These are phyloP conservation scores for Belgica antarctica DNA, from an alignment of 2,888 invertebrate species.

Conservation along the genomic window DNA sequence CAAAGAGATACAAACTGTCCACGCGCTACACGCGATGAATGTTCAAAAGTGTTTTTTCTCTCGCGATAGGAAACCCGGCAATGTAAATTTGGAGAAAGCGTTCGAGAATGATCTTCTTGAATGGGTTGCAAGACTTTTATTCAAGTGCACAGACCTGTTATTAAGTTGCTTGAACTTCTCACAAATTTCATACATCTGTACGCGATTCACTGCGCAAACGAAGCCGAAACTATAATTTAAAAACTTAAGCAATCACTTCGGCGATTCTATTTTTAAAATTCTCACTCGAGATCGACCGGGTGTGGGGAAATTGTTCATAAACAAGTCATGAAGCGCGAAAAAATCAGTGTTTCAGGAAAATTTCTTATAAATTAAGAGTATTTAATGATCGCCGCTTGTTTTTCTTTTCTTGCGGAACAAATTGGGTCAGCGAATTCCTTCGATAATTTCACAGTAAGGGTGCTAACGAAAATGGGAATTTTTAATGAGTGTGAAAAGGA, in stretches of 20 bases:
- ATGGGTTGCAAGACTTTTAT: no score
- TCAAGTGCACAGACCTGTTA: no score
- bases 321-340: slow-evolving; percentile 12
- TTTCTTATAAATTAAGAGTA: slow-evolving; percentile 20
- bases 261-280: background rate
- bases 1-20: no score
- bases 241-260: background rate
- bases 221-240: no score
- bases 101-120: no score
- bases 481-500: slow-evolving; percentile 10
- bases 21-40: no score
- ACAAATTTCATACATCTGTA: slow-evolving; percentile 5
- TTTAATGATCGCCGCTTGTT: slow-evolving; percentile 21
- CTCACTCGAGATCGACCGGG: background rate
- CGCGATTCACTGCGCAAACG: no score
- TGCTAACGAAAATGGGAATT: background rate
- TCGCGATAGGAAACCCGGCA: no score
- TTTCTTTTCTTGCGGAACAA: slow-evolving; percentile 4
- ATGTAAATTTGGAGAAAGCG: no score
- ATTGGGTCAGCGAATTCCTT: slow-evolving; percentile 24
- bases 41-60: no score
- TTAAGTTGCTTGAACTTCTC: no score
- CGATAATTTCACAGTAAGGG: background rate
- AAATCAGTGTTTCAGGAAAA: slow-evolving; percentile 15
- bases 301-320: slow-evolving; percentile 3